Evolutionary conservation across 1,140 invertebrate genomes (phyloP).

Genomic region (Drosophila chauvacae): DNA sequence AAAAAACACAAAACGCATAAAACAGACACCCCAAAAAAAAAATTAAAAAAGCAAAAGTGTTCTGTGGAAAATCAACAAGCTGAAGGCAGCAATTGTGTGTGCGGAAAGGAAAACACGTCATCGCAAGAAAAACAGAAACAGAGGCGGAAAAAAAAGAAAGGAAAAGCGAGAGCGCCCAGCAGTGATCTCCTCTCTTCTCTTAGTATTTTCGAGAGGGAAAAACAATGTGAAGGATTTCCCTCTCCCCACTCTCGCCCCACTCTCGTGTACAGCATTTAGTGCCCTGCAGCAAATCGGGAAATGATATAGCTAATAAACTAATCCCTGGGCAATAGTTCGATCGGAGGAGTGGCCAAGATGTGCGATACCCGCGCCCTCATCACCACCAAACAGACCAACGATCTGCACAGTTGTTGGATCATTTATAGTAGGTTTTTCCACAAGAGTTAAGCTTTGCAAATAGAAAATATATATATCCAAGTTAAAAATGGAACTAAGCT

Average conservation of each 20-base stretch:
- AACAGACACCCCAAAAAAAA: not conserved
- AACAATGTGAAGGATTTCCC: constrained; percentile 45
- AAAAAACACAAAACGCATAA: constrained; percentile 1
- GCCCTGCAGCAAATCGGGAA: not conserved
- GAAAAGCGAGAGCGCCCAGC: constrained; percentile 19
- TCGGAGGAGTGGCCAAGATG: constrained; percentile 51
- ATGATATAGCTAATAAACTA: not conserved
- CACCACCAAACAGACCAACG: constrained; percentile 69
- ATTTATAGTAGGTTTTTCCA: constrained; percentile 75
- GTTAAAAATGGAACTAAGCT: not conserved
- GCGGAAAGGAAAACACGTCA: constrained; percentile 68
- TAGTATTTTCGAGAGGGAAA: not conserved
- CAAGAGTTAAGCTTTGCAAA: fast-evolving
- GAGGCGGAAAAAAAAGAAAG: constrained; percentile 9
- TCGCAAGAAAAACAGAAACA: constrained; percentile 35
- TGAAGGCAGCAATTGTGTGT: constrained; percentile 33
- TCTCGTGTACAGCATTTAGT: constrained; percentile 27
- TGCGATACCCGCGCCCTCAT: constrained; percentile 77
- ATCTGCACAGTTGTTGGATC: constrained; percentile 83
- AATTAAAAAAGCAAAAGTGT: constrained; percentile 7
- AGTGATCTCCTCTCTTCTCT: constrained; percentile 8
- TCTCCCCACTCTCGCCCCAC: constrained; percentile 5
- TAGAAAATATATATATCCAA: not conserved
- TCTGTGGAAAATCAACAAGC: constrained; percentile 42
- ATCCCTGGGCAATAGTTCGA: not conserved